Percentiles rank a stretch among this genome's conserved stretches.
These are phyloP conservation scores for Vollenhovia emeryi DNA, from an alignment of 1,140 invertebrate genomes.

Conservation along the genomic window DNA sequence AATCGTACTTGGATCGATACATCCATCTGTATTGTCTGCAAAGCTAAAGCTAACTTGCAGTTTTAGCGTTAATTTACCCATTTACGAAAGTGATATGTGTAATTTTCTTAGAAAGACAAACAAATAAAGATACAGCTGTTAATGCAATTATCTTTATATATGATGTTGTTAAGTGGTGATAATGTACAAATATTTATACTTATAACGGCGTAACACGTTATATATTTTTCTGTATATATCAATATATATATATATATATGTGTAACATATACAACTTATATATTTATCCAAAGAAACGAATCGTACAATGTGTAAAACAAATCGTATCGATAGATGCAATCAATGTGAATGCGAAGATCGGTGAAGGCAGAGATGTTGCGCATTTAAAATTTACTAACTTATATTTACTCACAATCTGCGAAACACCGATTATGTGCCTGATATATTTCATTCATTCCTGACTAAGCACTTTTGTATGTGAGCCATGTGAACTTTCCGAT, in stretches of 20 bases:
- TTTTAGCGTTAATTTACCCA: background rate
- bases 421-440: constrained; percentile 29
- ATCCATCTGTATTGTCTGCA: background rate
- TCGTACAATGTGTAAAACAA: background rate
- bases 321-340: constrained; percentile 5
- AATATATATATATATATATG: constrained; percentile 30
- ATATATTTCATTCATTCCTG: constrained; percentile 69
- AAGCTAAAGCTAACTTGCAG: background rate
- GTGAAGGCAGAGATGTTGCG: constrained; percentile 9
- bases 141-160: background rate
- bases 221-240: constrained; percentile 23
- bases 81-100: background rate
- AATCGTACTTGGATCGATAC: background rate
- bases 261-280: constrained; percentile 8
- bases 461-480: constrained; percentile 68
- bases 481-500: constrained; percentile 40
- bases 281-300: constrained; percentile 6
- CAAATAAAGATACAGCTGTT: background rate
- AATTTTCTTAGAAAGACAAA: background rate
- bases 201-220: constrained; percentile 22
- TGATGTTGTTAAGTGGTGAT: background rate
- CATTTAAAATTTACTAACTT: constrained; percentile 11
- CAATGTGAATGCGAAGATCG: background rate
- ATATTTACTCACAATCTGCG: constrained; percentile 31
- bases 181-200: constrained; percentile 50